A percentile compares a stretch with the other conserved stretches of the same genome.
These are phyloP conservation scores for Schizothorax lantsangensis DNA, from an alignment of 2,797 vertebrate genomes.

Conservation along the genomic window DNA sequence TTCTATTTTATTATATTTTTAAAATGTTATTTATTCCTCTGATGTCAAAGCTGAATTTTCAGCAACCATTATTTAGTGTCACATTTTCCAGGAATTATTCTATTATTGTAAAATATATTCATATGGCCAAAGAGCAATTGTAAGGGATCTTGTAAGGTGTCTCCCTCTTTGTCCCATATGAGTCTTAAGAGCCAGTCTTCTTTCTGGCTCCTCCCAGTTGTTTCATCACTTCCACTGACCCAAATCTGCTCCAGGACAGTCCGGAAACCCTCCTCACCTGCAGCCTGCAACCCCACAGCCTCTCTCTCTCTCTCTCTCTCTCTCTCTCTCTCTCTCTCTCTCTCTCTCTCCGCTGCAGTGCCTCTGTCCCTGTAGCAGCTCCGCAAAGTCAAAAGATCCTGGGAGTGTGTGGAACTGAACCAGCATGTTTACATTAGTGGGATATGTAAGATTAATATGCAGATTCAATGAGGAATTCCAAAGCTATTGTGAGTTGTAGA, in stretches of 20 bases:
- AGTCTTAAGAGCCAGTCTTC: neutral
- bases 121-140: too few species aligned
- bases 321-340: neutral
- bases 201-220: neutral
- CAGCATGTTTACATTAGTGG: constrained; percentile 1
- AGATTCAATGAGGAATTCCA: constrained; percentile 38
- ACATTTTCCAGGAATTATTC: too few species aligned
- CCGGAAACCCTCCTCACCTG: neutral
- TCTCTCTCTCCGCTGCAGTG: neutral
- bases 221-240: constrained; percentile 20
- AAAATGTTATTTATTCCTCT: too few species aligned
- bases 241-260: neutral
- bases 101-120: too few species aligned
- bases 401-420: constrained; percentile 29
- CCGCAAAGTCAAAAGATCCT: constrained; percentile 30
- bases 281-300: neutral
- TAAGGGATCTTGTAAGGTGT: neutral
- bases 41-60: too few species aligned
- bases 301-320: neutral
- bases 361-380: constrained; percentile 16
- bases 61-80: too few species aligned
- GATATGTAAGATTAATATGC: constrained; percentile 32
- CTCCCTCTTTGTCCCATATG: neutral
- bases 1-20: too few species aligned
- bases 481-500: constrained; percentile 35